Evolutionary conservation across 1,140 invertebrate species (phyloP).

Genomic region (Dreissena rostriformis): DNA sequence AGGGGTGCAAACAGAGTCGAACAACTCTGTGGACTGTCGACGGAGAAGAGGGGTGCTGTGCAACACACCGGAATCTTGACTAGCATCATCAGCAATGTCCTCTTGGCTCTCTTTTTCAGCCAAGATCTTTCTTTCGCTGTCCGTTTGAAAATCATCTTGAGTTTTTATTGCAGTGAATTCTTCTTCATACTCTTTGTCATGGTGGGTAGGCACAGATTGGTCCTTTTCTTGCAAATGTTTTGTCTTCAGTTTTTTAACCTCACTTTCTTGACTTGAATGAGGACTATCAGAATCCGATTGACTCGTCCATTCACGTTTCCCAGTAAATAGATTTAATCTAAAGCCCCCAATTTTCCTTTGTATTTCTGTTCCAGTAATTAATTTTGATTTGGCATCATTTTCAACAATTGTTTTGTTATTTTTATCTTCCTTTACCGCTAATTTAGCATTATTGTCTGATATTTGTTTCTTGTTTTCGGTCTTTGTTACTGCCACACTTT

Average conservation of each 20-base stretch:
- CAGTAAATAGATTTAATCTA: conserved; percentile 25
- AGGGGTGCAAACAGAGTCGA: conserved; percentile 64
- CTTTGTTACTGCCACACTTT: conserved; percentile 55
- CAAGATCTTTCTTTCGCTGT: not conserved
- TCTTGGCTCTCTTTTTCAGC: not conserved
- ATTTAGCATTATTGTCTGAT: not conserved
- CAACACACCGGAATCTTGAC: conserved; percentile 29
- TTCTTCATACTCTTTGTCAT: not conserved
- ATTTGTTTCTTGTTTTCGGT: conserved; percentile 44
- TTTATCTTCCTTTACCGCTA: not conserved
- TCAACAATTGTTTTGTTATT: not conserved
- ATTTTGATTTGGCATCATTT: not conserved
- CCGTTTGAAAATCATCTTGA: not conserved
- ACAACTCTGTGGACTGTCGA: conserved; percentile 52
- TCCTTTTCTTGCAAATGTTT: not conserved
- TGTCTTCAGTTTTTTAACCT: not conserved
- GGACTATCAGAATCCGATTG: not conserved
- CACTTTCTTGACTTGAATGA: not conserved
- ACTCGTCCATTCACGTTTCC: conserved; percentile 3
- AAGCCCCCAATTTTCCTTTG: conserved; percentile 11
- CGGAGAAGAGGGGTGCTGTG: conserved; percentile 66
- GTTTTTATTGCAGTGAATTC: not conserved
- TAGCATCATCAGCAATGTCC: conserved; percentile 2
- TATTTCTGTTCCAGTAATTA: not conserved
- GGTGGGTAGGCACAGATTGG: too few species aligned